A percentile compares a stretch with the other conserved stretches of the same genome.
phyloP scores from a whole-genome alignment of 1,140 invertebrate genomes.

The Laodelphax striatellus region DNA sequence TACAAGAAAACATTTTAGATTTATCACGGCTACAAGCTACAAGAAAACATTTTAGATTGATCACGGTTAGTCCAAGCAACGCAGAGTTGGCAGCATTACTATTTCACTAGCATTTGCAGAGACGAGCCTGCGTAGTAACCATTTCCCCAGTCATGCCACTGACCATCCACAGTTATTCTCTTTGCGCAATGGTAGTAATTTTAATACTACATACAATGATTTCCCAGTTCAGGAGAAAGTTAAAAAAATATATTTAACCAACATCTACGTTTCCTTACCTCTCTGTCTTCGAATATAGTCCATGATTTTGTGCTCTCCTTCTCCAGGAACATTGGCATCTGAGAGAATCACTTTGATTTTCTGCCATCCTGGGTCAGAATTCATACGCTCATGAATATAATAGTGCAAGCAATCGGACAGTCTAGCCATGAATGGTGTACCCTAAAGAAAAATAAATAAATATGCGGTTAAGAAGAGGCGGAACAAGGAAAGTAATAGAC shows the following conservation, averaged over 20 bases:
- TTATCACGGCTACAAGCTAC: no score
- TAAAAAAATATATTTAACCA: background rate
- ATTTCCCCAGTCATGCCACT: no score
- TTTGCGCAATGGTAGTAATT: background rate
- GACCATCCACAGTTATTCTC: no score
- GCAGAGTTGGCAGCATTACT: no score
- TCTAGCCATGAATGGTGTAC: constrained; percentile 95
- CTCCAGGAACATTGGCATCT: constrained; percentile 91
- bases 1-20: no score
- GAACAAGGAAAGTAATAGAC: background rate
- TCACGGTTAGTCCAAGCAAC: no score
- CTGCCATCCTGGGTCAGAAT: constrained; percentile 92
- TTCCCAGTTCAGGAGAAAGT: background rate
- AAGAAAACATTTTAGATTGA: no score
- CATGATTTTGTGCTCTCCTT: constrained; percentile 99
- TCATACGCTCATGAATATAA: constrained; percentile 89
- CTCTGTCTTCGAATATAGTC: constrained; percentile 94
- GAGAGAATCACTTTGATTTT: constrained; percentile 92
- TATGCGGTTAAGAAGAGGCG: background rate
- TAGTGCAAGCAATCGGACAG: constrained; percentile 90
- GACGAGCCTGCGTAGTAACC: no score
- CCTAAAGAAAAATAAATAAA: constrained; percentile 36
- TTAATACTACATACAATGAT: constrained; percentile 14
- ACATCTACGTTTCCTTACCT: constrained; percentile 34
- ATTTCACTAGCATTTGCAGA: constrained; percentile 96